phyloP scores from a whole-genome alignment of 2,888 invertebrate species.

The Ctenicera cuprea region DNA sequence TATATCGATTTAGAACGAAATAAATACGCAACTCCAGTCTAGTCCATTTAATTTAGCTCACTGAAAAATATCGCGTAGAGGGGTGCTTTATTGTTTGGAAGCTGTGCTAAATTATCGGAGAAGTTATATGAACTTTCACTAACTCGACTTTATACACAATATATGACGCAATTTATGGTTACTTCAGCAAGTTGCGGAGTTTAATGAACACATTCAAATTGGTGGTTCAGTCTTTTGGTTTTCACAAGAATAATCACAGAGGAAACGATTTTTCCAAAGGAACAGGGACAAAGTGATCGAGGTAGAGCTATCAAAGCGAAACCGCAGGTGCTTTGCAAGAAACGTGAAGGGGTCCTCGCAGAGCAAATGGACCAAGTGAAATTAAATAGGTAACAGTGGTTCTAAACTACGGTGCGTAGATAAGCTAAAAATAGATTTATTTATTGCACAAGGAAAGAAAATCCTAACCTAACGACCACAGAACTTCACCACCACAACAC shows the following conservation, averaged over 20 bases:
- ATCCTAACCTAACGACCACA: conserved; percentile 69
- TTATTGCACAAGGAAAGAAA: conserved; percentile 49
- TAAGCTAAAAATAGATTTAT: conserved; percentile 33
- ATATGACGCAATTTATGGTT: conserved; percentile 37
- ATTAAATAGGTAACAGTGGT: conserved; percentile 21
- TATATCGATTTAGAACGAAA: conserved; percentile 51
- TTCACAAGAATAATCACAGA: conserved; percentile 41
- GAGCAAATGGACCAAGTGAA: conserved; percentile 19
- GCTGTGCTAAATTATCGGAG: conserved; percentile 50
- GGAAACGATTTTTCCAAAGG: conserved; percentile 16
- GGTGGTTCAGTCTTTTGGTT: conserved; percentile 53
- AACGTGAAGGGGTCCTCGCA: conserved; percentile 3
- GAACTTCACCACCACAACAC: conserved; percentile 72
- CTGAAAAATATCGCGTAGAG: conserved; percentile 43
- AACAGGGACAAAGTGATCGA: neutral
- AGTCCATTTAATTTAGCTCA: conserved; percentile 57
- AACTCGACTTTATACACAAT: conserved; percentile 39
- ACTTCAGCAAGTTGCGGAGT: conserved; percentile 26
- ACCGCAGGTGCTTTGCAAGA: conserved; percentile 18
- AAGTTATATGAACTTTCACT: conserved; percentile 46
- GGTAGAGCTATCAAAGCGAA: conserved; percentile 5
- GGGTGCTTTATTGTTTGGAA: conserved; percentile 56
- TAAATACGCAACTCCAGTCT: conserved; percentile 59
- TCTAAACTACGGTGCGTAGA: conserved; percentile 27
- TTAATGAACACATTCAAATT: conserved; percentile 46